Conservation (phyloP, 2,797 vertebrate genomes). For the Gila robusta region DNA sequence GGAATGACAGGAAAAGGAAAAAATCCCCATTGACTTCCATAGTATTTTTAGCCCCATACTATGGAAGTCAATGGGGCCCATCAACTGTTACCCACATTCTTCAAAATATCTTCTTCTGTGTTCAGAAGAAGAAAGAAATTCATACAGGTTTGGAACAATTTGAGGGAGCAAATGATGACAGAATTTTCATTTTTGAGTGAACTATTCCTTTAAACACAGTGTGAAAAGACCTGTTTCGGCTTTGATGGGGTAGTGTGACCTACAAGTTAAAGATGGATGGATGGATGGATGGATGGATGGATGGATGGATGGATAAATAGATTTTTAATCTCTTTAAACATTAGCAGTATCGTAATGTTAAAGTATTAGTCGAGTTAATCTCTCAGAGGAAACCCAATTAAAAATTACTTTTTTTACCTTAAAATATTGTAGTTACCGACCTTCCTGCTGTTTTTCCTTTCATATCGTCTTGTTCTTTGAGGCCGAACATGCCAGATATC, state of each 20-base stretch:
- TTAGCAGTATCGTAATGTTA: not conserved
- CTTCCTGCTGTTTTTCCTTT: constrained; percentile 30
- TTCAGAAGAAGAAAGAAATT: too few relatives aligned
- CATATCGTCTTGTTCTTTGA: constrained; percentile 46
- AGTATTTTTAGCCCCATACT: too few relatives aligned
- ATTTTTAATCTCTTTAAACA: not conserved
- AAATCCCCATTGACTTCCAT: not conserved
- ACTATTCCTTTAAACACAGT: not conserved
- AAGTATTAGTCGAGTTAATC: not conserved
- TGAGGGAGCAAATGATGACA: not conserved
- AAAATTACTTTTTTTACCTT: not conserved
- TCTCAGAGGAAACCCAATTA: not conserved
- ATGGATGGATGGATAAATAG: not conserved
- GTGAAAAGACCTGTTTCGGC: not conserved
- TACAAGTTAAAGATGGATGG: not conserved
- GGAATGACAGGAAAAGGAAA: too few relatives aligned
- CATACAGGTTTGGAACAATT: not conserved
- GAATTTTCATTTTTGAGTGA: not conserved
- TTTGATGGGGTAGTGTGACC: not conserved
- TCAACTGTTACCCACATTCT: too few relatives aligned
- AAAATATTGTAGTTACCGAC: not conserved
- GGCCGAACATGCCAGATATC: constrained; percentile 54
- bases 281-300: not conserved
- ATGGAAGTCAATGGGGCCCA: too few relatives aligned
- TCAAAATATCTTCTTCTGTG: too few relatives aligned